Evolutionary conservation across 2,888 invertebrate species (phyloP), one percentile per base, ranked within the genome.

Genomic region (Pomacea canaliculata): DNA sequence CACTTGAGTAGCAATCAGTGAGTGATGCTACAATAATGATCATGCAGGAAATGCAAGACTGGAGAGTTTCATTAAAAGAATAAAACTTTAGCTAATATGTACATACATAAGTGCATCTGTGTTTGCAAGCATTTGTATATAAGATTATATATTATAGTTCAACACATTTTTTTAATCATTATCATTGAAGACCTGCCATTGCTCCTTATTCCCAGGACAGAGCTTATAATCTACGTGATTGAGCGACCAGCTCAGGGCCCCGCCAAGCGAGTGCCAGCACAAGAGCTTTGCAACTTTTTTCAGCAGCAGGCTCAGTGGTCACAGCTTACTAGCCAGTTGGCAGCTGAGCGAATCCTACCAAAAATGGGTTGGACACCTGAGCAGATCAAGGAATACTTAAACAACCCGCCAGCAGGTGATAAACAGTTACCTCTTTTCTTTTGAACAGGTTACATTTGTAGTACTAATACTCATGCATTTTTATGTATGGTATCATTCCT

Each of bases 321-420:
- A 78, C 95, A 96, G 84, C 92, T 98, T 18, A 91, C 92, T 1
- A 94, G 93, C 83, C 85, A 87, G 73, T 93, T 97, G 60, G 95
- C 95, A 1, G 94, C 96, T 60, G 92, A 93, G 62, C 93, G 94
- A 83, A 93, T 95, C 46, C 94, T 79, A 93, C 97, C 19, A 93
- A 95, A 89, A 94, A 85, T 95, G 51, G 93, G 94, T 67, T 94
- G 97, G 68, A 94, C 95, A n/a, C 80, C 85, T 12, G 90, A 91
- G 27, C 89, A 90, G 73, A 83, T 91, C 23, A 95, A 96, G 83
- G 95, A 96, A 85, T 99, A 98, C 91, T 92, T 98, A 78, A 95
- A 96, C 85, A 95, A 94, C 84, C 95, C 98, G n/a, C 98, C 98
- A 16, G 83, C 88, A 81, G 91, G 91, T 89, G 78, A 77, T 76